Conservation (phyloP, 2,797 vertebrate species). For the Mycteria americana region DNA sequence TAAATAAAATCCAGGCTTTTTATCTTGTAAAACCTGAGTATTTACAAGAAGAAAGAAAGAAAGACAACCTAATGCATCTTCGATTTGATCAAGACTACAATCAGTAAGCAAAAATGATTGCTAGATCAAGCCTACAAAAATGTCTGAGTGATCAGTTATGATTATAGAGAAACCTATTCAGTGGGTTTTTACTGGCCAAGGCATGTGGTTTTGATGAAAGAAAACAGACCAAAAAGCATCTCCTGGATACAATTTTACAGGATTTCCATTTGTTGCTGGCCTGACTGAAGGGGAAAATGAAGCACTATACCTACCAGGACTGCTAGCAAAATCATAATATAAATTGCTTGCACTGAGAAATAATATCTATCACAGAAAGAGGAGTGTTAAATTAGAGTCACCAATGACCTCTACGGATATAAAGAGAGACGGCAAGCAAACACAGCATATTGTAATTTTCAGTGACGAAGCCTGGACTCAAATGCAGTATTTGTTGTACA, state of each 20-base stretch:
- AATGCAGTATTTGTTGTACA: background rate
- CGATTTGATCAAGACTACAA: background rate
- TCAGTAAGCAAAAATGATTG: background rate
- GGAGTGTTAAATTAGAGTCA: background rate
- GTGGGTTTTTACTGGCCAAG: background rate
- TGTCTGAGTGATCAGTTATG: background rate
- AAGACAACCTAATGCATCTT: background rate
- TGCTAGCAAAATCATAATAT: background rate
- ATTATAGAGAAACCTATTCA: background rate
- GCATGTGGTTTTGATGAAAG: background rate
- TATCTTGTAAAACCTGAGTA: background rate
- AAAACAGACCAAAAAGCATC: background rate
- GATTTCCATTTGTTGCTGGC: background rate
- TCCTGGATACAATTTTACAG: background rate
- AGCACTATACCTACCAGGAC: background rate
- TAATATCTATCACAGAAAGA: background rate
- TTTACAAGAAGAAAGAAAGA: background rate
- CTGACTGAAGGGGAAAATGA: background rate
- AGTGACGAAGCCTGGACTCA: background rate
- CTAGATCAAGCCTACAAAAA: background rate
- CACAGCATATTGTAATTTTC: background rate
- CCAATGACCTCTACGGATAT: background rate
- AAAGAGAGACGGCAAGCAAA: background rate
- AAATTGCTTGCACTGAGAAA: background rate
- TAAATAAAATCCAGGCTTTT: background rate